Evolutionary conservation across 1,140 invertebrate genomes (phyloP).

Genomic region (Coelopa frigida): DNA sequence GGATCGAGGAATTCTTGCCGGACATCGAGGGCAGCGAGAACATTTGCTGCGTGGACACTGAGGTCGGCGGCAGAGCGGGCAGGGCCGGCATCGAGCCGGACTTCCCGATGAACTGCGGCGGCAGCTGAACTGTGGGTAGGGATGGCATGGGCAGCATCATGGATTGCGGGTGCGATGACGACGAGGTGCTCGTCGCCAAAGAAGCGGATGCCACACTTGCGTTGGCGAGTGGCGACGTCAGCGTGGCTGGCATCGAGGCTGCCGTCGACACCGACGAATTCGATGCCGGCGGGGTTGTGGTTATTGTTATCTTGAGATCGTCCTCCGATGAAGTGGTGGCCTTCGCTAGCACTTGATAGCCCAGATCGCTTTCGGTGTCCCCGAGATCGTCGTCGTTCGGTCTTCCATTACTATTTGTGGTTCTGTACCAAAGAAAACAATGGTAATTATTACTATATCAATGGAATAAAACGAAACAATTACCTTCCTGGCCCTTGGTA

Average conservation of each 20-base stretch:
- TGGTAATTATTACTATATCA: not conserved
- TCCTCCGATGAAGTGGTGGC: conserved; percentile 28
- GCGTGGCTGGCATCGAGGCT: not conserved
- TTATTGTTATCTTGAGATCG: conserved; percentile 28
- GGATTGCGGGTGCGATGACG: conserved; percentile 22
- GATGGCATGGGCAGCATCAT: conserved; percentile 27
- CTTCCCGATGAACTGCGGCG: conserved; percentile 13
- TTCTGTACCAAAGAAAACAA: conserved; percentile 7
- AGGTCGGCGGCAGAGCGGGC: not conserved
- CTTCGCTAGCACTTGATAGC: conserved; percentile 38
- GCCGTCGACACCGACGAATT: conserved; percentile 16
- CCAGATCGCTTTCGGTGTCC: conserved; percentile 39
- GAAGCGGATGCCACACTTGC: not conserved
- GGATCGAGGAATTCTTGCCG: conserved; percentile 19
- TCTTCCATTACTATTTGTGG: not conserved
- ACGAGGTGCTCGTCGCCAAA: conserved; percentile 1
- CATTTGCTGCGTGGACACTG: conserved; percentile 12
- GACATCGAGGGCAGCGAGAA: conserved; percentile 25
- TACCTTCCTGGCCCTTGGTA: conserved; percentile 41
- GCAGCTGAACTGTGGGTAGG: conserved; percentile 17
- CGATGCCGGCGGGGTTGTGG: conserved; percentile 16
- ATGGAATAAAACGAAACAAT: not conserved
- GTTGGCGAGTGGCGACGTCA: not conserved
- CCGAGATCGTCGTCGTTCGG: conserved; percentile 40
- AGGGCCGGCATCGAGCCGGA: conserved; percentile 21